Base-by-base conservation (phyloP, 2,888 invertebrate genomes). In the Dryomyza anilis region DNA sequence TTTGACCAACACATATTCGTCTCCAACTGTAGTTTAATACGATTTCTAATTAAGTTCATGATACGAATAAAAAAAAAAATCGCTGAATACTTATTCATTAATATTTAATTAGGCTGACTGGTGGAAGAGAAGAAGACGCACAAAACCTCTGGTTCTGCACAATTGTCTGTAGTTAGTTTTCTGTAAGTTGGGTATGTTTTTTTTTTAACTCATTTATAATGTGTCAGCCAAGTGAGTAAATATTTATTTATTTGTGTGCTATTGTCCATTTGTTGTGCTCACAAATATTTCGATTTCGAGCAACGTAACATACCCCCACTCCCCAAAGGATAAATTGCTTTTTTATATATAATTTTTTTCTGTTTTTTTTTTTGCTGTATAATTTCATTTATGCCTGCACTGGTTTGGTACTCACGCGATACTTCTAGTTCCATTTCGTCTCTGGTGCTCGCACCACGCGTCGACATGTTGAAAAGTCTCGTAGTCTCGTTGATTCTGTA, bases 401-500 rank as follows among this genome's bases (percentile, higher is more conserved):
- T 62, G 43, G 39, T 53, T 69, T 52, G 63, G 78, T 88, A 94
- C 94, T 95, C 90, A 95, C 95, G 95, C 82, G 94, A 92, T 84
- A 96, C 86, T 85, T 96, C 95, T 83, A 96, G 89, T 85, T 95
- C 95, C 85, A 90, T 87, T 86, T 89, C 89, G 84, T 89, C 90
- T 85, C 93, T 88, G 78, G 92, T 87, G 85, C 89, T 86, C 84
- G 92, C 89, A 82, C 93, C 90, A 76, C 86, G 86, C 81, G 88
- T 87, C 88, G 96, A 96, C 84, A 95, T 95, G 87, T 91, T 94
- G 86, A 98, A 91, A 83, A 98, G 89, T 79, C 96, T 90, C 84
- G 96, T 96, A 81, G 96, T 96, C 90, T 98, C 97, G 86, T 95
- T 95, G 86, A 96, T 91, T 91, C 95, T 96, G 91, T 70, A 63